Base-by-base conservation (phyloP, 2,888 invertebrate genomes). In the Eupeodes luniger region DNA sequence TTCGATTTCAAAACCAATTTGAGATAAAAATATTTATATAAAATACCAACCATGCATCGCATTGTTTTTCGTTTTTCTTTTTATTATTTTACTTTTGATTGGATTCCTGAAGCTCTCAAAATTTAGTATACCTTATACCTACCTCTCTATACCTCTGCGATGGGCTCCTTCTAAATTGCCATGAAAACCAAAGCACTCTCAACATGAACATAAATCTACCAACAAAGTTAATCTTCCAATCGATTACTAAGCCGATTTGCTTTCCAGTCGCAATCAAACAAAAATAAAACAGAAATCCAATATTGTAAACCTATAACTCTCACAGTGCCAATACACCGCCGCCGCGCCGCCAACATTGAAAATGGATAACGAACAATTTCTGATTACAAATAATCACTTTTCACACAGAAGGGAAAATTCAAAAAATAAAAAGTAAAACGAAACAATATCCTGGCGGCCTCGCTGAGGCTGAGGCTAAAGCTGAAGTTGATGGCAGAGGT, bases 381-480 rank as follows among this genome's bases (percentile, higher is more conserved):
- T 80, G 72, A 87, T 80, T 76, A 76, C 83, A 79, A 76, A 72
- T 80, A 87, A 80, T 83, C 83, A 75, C 64, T 75, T 40, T n/a
- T 27, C 66, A 16, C 74, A 47, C 36, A 64, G 47, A 7, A n/a
- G 6, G n/a, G 12, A 53, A 53, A 16, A n/a, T 5, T 36, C 19
- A 40, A 11, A 59, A 16, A 36, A 55, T 61, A 14, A 14, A 67
- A 70, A 70, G 11, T 51, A 14, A 19, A 55, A 69, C 34, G 57
- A 40, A 61, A 27, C 49, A 72, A 40, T 36, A 69, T 62, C 67
- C 67, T 16, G 27, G 27, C 27, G 27, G 40, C 40, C 40, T 40
- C 0, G 4, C 2, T 40, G 40, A 40, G 40, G 6, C 40, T 40
- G 40, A 1, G 6, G 5, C 4, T 40, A 5, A 5, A 3, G 5